Evolutionary conservation across 2,113 vertebrate genomes (phyloP), one percentile per base, ranked within the genome.

Genomic region (Rhinolophus ferrumequinum): DNA sequence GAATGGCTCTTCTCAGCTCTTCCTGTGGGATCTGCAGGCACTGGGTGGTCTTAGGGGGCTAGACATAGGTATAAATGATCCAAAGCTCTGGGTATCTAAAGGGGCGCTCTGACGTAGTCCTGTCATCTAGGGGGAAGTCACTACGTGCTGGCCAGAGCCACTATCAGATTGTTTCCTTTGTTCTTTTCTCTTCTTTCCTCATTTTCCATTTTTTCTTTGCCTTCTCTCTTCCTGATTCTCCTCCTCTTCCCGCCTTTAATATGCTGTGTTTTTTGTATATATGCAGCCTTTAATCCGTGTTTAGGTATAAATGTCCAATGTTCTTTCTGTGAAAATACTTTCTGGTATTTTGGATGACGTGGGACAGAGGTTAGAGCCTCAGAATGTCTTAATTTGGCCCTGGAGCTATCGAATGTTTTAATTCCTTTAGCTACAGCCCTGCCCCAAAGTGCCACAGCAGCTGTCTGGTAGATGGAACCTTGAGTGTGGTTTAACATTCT

Each of bases 371-470:
- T 89, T 13, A 7, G 58, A 96, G 84, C 72, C 90, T 92, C 87
- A 94, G 60, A 84, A 94, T 76, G 92, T 82, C 94, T 90, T 93
- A 12, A 44, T 82, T 47, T 76, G 66, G 94, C 90, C 96, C 95
- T 0, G 22, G 84, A 66, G 92, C 92, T 96, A 60, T 13, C 52
- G 76, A 60, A 41, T 97, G 92, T 93, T 96, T 93, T 90, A 80
- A 92, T 97, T 95, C 81, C 33, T 81, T 81, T 18, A 82, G 90
- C 93, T 70, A 33, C 1, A 44, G 80, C 70, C 44, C 76, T 21
- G 82, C 77, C 95, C 69, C 60, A 24, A 9, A 92, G 95, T 44
- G 90, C 93, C 93, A 30, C 52, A 38, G 79, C 22, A 72, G 64
- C 30, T 33, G 8, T 14, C 35, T 66, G 95, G 88, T 16, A 60